phyloP scores from a whole-genome alignment of 2,113 vertebrate species.

The Pteropus alecto region DNA sequence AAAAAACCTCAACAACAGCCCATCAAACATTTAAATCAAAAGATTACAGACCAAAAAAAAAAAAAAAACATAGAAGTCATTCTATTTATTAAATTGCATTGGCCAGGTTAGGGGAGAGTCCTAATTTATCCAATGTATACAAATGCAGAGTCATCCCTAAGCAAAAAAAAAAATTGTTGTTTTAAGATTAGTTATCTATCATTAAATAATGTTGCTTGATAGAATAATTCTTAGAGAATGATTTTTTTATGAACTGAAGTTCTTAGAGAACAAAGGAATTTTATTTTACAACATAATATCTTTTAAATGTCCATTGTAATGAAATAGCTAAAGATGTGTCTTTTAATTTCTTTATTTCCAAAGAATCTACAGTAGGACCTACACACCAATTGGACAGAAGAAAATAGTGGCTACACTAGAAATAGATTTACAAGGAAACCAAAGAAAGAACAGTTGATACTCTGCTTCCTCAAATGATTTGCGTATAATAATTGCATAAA shows the following conservation, averaged over 20 bases:
- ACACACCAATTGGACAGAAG: not conserved
- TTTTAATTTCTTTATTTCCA: not conserved
- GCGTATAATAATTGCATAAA: conserved; percentile 20
- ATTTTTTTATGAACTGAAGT: conserved; percentile 9
- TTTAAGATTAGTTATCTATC: not conserved
- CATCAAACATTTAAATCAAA: conserved; percentile 19
- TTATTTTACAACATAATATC: not conserved
- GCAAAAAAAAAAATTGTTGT: not conserved
- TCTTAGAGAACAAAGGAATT: conserved; percentile 17
- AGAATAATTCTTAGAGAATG: conserved; percentile 24
- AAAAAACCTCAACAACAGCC: not conserved
- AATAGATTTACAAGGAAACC: not conserved
- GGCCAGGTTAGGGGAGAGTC: not conserved
- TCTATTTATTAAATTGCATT: not conserved
- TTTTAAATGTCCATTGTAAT: not conserved
- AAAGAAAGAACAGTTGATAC: not conserved
- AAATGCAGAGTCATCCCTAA: not conserved
- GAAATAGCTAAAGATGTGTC: not conserved
- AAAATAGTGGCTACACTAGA: not conserved
- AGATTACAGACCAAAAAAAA: not conserved
- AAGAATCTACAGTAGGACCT: not conserved
- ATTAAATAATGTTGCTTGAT: not conserved
- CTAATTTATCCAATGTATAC: not conserved
- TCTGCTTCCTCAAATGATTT: not conserved
- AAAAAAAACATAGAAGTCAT: not conserved